Evolutionary conservation across 2,888 invertebrate species (phyloP).

Genomic region (Dryadula phaetusa): DNA sequence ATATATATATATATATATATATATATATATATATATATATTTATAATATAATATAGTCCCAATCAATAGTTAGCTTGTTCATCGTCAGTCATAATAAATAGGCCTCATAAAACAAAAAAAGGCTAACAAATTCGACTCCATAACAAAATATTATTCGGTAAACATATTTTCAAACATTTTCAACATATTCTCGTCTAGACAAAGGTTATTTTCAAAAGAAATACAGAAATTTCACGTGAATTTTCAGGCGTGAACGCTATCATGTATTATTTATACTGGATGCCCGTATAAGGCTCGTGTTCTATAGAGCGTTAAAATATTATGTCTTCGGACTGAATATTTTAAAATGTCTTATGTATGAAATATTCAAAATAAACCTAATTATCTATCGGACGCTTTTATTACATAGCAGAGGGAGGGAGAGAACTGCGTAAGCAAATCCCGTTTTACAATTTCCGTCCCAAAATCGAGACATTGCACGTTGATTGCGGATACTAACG

Average conservation of each 20-base stretch:
- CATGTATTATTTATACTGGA: conserved; percentile 32
- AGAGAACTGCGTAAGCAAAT: too few relatives aligned
- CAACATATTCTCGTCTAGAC: conserved; percentile 13
- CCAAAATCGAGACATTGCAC: too few relatives aligned
- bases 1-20: too few relatives aligned
- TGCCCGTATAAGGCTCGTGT: conserved; percentile 10
- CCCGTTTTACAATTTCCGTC: too few relatives aligned
- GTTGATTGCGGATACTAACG: too few relatives aligned
- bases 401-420: too few relatives aligned
- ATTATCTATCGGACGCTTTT: too few relatives aligned
- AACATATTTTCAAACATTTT: conserved; percentile 8
- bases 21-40: too few relatives aligned
- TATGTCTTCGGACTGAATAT: background rate
- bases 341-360: background rate
- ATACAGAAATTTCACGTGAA: conserved; percentile 14
- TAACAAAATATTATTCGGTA: conserved; percentile 9
- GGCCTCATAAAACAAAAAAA: background rate
- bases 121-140: background rate
- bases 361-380: too few relatives aligned
- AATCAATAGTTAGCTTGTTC: background rate
- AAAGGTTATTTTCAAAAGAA: conserved; percentile 29
- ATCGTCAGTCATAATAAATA: background rate
- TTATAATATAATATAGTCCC: too few relatives aligned
- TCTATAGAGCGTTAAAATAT: background rate
- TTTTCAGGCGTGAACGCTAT: conserved; percentile 31